phyloP scores from a whole-genome alignment of 2,888 invertebrate species.

The Melitaea athalia region DNA sequence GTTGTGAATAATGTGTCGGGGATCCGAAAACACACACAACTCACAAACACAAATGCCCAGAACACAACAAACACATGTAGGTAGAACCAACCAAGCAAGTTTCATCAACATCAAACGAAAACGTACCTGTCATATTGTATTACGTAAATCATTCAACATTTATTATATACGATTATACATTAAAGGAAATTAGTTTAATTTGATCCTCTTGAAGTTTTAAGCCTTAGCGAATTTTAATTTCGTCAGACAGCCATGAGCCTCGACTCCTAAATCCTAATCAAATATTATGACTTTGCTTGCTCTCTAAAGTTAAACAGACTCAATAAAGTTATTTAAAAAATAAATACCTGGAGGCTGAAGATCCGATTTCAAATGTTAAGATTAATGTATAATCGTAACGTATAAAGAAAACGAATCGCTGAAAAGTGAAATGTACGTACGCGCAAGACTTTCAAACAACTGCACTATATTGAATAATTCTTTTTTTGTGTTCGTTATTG shows the following conservation, averaged over 20 bases:
- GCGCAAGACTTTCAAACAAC: too few relatives aligned
- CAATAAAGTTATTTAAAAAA: not conserved
- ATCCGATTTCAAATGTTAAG: not conserved
- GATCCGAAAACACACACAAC: too few relatives aligned
- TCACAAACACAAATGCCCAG: too few relatives aligned
- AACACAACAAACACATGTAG: too few relatives aligned
- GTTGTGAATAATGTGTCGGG: too few relatives aligned
- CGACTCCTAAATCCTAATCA: conserved; percentile 10
- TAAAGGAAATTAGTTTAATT: not conserved
- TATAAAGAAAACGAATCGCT: too few relatives aligned
- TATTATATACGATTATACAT: not conserved
- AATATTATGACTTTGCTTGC: conserved; percentile 1
- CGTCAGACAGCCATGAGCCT: not conserved
- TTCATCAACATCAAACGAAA: too few relatives aligned
- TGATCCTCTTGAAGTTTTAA: not conserved
- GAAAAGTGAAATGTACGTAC: too few relatives aligned
- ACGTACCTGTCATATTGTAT: not conserved
- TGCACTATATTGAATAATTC: too few relatives aligned
- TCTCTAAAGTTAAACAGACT: conserved; percentile 2
- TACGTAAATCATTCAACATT: not conserved
- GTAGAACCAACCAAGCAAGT: too few relatives aligned
- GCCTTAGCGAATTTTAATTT: conserved; percentile 4
- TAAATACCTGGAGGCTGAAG: not conserved
- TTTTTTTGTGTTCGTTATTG: too few relatives aligned
- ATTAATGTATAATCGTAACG: not conserved